Percentiles rank a stretch among this genome's conserved stretches.
These are phyloP conservation scores for Enteromius unitaeniatus DNA, from an alignment of 2,797 vertebrate species.

Conservation along the genomic window DNA sequence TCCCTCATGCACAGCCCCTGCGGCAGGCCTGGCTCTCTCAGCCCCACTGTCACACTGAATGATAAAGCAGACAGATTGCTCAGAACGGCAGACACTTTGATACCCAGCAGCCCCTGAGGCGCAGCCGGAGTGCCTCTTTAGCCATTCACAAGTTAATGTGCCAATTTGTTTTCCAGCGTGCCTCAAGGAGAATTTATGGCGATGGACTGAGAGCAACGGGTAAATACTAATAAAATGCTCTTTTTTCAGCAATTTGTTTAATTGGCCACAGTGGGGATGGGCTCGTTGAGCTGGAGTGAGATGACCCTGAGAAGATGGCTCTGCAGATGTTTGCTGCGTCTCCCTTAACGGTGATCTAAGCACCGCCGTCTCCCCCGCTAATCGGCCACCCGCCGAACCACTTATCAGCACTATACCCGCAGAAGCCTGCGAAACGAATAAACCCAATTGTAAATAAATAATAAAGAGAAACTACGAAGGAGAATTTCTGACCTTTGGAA, in stretches of 20 bases:
- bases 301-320: slow-evolving; percentile 63
- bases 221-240: slow-evolving; percentile 95
- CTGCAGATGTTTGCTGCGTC: slow-evolving; percentile 72
- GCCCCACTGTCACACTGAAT: slow-evolving; percentile 80
- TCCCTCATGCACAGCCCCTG: slow-evolving; percentile 66
- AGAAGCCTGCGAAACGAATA: slow-evolving; percentile 35
- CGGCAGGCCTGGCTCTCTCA: slow-evolving; percentile 67
- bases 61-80: slow-evolving; percentile 87
- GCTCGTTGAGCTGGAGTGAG: slow-evolving; percentile 65
- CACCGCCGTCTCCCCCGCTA: slow-evolving; percentile 29
- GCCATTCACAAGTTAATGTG: slow-evolving; percentile 83
- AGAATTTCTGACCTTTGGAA: slow-evolving; percentile 34
- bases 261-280: slow-evolving; percentile 90
- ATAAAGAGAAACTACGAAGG: slow-evolving; percentile 21
- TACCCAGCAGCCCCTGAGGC: slow-evolving; percentile 82
- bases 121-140: slow-evolving; percentile 76
- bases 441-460: background rate
- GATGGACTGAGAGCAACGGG: slow-evolving; percentile 79
- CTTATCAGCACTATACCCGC: slow-evolving; percentile 26
- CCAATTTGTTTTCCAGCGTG: slow-evolving; percentile 83
- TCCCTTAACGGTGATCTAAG: slow-evolving; percentile 57
- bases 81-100: slow-evolving; percentile 85
- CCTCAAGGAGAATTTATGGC: slow-evolving; percentile 88
- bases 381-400: slow-evolving; percentile 26
- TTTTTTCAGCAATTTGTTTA: slow-evolving; percentile 92